Conservation (phyloP, 2,113 vertebrate species). For the Ceuthmochares aereus region DNA sequence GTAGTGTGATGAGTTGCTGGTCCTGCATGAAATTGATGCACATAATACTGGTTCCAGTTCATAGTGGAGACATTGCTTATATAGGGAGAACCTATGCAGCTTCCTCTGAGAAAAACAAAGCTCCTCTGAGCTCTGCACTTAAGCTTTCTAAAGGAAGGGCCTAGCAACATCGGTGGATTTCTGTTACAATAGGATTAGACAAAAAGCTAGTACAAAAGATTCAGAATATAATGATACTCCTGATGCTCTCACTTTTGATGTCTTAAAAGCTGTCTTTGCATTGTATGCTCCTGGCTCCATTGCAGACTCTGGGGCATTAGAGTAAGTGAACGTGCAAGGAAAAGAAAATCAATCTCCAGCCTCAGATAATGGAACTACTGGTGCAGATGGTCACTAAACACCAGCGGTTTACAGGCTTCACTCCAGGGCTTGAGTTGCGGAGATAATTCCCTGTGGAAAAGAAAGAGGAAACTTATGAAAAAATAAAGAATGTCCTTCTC, state of each 20-base stretch:
- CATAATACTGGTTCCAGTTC: background rate
- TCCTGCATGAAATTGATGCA: background rate
- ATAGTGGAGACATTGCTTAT: background rate
- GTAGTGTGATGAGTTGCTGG: background rate
- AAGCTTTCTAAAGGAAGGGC: background rate
- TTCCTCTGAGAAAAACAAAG: background rate
- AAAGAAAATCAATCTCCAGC: constrained; percentile 72
- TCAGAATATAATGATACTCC: constrained; percentile 35
- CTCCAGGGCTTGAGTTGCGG: background rate
- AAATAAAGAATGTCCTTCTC: background rate
- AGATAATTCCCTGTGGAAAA: constrained; percentile 38
- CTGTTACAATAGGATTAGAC: constrained; percentile 35
- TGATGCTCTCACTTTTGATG: constrained; percentile 51
- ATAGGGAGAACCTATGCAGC: background rate
- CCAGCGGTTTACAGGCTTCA: constrained; percentile 12
- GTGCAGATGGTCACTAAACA: constrained; percentile 69
- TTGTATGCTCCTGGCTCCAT: constrained; percentile 24
- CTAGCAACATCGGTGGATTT: background rate
- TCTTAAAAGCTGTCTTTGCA: constrained; percentile 44
- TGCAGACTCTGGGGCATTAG: constrained; percentile 63
- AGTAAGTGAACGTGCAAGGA: constrained; percentile 59
- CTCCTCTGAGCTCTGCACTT: background rate
- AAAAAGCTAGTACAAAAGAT: constrained; percentile 27
- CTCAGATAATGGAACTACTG: constrained; percentile 60
- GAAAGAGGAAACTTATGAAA: background rate